Percentiles rank a stretch among this genome's conserved stretches.
These are phyloP conservation scores for Cataglyphis altisquamis DNA, from an alignment of 2,888 invertebrate genomes.

Conservation along the genomic window DNA sequence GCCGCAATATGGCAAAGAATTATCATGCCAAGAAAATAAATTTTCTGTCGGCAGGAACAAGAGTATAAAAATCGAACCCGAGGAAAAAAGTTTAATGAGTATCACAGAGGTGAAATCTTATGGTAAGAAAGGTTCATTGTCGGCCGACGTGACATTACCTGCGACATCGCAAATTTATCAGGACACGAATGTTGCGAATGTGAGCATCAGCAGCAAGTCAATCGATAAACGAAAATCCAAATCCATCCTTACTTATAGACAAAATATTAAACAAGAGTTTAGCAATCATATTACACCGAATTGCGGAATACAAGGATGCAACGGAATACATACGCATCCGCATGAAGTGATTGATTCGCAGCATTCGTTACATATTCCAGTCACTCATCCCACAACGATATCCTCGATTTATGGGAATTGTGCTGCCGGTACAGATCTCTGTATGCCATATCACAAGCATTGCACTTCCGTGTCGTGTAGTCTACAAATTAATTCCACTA, in stretches of 20 bases:
- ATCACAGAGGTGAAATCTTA: constrained; percentile 67
- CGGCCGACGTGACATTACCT: constrained; percentile 60
- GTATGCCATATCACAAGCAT: constrained; percentile 79
- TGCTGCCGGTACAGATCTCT: constrained; percentile 76
- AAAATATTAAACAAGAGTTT: constrained; percentile 75
- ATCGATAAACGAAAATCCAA: constrained; percentile 70
- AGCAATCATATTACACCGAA: constrained; percentile 68
- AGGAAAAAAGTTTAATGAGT: constrained; percentile 63
- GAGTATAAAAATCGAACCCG: constrained; percentile 70
- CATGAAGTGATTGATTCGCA: constrained; percentile 73
- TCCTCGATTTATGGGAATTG: constrained; percentile 76
- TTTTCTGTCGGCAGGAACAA: constrained; percentile 61
- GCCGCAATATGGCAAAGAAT: constrained; percentile 65
- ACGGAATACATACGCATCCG: constrained; percentile 64
- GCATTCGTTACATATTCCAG: constrained; percentile 76
- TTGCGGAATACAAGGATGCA: constrained; percentile 73
- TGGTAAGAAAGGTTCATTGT: constrained; percentile 56
- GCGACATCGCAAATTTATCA: constrained; percentile 62
- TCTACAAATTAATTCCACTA: constrained; percentile 75
- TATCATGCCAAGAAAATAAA: constrained; percentile 66
- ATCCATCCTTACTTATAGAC: constrained; percentile 61
- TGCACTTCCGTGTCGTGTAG: constrained; percentile 78
- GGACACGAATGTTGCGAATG: constrained; percentile 54
- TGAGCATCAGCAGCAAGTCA: constrained; percentile 59
- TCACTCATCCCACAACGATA: constrained; percentile 67